Conservation (phyloP, 2,888 invertebrate genomes). For the Drosophila neotestacea region DNA sequence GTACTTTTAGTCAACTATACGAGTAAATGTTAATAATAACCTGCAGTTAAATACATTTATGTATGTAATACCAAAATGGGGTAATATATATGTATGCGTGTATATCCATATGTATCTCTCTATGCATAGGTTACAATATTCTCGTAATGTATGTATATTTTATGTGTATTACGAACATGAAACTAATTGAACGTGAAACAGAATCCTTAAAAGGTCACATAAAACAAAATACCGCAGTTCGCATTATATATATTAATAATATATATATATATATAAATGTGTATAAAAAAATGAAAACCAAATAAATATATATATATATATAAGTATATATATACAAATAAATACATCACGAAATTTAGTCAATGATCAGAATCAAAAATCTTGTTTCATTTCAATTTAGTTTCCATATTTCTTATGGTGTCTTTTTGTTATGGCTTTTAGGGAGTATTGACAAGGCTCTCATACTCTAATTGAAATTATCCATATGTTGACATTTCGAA, state of each 20-base stretch:
- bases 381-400: slow-evolving; percentile 33
- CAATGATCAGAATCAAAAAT: slow-evolving; percentile 62
- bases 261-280: slow-evolving; percentile 21
- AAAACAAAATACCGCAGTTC: slow-evolving; percentile 43
- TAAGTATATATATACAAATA: slow-evolving; percentile 50
- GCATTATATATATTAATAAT: slow-evolving; percentile 35
- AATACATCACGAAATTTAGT: slow-evolving; percentile 79
- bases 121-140: slow-evolving; percentile 10
- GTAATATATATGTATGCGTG: slow-evolving; percentile 2
- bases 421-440: no score
- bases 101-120: slow-evolving; percentile 5
- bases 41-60: slow-evolving; percentile 40
- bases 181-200: slow-evolving; percentile 48
- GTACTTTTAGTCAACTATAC: slow-evolving; percentile 50
- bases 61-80: slow-evolving; percentile 16
- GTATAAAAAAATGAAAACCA: slow-evolving; percentile 29
- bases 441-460: no score
- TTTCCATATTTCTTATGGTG: slow-evolving; percentile 1
- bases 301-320: slow-evolving; percentile 25
- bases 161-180: slow-evolving; percentile 27
- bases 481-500: no score
- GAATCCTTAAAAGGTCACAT: slow-evolving; percentile 21
- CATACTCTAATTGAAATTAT: no score
- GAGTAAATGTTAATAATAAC: slow-evolving; percentile 49
- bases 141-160: slow-evolving; percentile 22